phyloP scores from a whole-genome alignment of 2,113 vertebrate genomes.

The Tragelaphus buxtoni region DNA sequence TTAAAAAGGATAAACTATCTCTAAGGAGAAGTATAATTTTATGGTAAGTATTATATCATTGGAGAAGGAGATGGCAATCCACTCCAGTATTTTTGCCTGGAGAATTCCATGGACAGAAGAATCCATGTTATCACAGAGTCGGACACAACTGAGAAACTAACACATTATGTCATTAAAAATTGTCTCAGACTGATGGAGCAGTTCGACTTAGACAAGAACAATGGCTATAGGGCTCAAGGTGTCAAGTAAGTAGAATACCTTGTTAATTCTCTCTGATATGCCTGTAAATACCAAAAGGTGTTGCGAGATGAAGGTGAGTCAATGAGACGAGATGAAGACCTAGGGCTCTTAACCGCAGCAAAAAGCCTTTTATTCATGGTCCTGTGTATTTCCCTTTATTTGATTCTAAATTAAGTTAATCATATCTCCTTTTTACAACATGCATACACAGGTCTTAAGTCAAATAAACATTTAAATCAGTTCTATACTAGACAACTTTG shows the following conservation, averaged over 20 bases:
- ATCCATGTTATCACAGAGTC: background rate
- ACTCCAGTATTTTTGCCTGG: background rate
- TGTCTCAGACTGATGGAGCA: background rate
- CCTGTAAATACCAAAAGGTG: background rate
- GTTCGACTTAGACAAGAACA: background rate
- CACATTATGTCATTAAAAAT: background rate
- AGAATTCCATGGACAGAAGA: background rate
- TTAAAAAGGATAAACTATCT: background rate
- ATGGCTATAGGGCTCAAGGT: background rate
- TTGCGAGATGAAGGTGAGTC: background rate
- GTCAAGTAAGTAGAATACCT: background rate
- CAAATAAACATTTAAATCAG: constrained; percentile 40
- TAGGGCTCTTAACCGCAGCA: background rate
- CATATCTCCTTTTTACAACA: background rate
- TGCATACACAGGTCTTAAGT: background rate
- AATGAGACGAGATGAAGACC: background rate
- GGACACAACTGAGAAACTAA: background rate
- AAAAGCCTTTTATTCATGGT: background rate
- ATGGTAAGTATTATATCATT: background rate
- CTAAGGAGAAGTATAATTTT: background rate
- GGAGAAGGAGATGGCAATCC: background rate
- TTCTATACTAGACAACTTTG: constrained; percentile 21
- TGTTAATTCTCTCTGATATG: background rate
- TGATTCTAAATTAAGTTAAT: constrained; percentile 23
- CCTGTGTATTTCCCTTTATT: background rate